These are phyloP conservation scores for Physocephala rufipes DNA, from an alignment of 2,888 invertebrate species.

Conservation along the genomic window DNA sequence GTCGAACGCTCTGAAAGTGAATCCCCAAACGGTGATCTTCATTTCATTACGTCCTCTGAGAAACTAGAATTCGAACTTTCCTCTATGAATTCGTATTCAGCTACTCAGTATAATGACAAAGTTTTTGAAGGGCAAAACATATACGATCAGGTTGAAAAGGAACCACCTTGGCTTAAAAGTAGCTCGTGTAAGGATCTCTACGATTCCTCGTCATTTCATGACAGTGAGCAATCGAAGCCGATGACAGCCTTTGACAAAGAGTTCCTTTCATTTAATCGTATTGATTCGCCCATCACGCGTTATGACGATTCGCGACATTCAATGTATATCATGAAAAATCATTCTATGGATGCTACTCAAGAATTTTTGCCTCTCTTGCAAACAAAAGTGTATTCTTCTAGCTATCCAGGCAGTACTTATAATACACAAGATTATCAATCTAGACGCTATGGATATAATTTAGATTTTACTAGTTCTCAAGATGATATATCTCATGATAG, in stretches of 20 bases:
- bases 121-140: slow-evolving; percentile 58
- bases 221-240: slow-evolving; percentile 67
- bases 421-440: slow-evolving; percentile 66
- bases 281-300: slow-evolving; percentile 77
- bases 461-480: slow-evolving; percentile 73
- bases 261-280: slow-evolving; percentile 66
- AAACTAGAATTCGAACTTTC: slow-evolving; percentile 71
- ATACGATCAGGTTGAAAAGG: slow-evolving; percentile 63
- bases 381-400: slow-evolving; percentile 83
- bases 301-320: slow-evolving; percentile 76
- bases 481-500: slow-evolving; percentile 90
- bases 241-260: slow-evolving; percentile 67
- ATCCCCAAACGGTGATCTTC: slow-evolving; percentile 51
- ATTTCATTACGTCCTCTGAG: slow-evolving; percentile 59
- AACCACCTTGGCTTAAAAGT: slow-evolving; percentile 78
- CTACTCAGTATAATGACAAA: slow-evolving; percentile 57
- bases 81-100: slow-evolving; percentile 70
- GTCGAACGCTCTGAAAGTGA: slow-evolving; percentile 52
- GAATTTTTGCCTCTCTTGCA: slow-evolving; percentile 71
- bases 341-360: slow-evolving; percentile 75
- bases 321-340: slow-evolving; percentile 71
- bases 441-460: slow-evolving; percentile 69
- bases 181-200: slow-evolving; percentile 84
- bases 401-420: slow-evolving; percentile 83
- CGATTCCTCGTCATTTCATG: slow-evolving; percentile 76